Evolutionary conservation across 2,888 invertebrate genomes (phyloP).

Genomic region (Nudaria mundana): DNA sequence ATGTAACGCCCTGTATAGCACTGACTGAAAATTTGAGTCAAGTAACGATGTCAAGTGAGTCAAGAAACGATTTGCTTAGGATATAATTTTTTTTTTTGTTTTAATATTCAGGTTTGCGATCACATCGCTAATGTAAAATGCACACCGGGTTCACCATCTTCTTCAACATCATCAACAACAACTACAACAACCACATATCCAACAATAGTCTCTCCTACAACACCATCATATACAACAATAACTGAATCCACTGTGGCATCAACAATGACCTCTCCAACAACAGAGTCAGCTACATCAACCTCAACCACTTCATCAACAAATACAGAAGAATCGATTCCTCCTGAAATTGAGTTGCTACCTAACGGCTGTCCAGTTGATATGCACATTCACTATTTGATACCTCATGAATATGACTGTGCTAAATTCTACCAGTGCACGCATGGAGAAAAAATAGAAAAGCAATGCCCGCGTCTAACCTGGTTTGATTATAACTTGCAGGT

Average conservation of each 20-base stretch:
- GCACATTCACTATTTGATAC: slow-evolving; percentile 38
- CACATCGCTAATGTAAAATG: slow-evolving; percentile 3
- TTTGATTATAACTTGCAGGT: slow-evolving; percentile 2
- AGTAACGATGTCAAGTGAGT: no score
- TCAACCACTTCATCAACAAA: not conserved
- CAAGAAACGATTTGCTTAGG: no score
- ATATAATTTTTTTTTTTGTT: not conserved
- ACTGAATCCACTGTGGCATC: not conserved
- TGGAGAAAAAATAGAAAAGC: not conserved
- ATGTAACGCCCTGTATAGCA: no score
- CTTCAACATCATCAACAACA: not conserved
- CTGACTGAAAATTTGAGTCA: no score
- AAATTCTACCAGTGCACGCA: slow-evolving; percentile 35
- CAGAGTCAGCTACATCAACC: not conserved
- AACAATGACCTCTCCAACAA: not conserved
- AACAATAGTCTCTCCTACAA: not conserved
- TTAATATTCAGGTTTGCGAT: slow-evolving; percentile 1
- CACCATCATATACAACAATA: not conserved
- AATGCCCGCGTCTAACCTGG: not conserved
- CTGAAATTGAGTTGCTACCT: slow-evolving; percentile 9
- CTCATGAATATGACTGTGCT: slow-evolving; percentile 49
- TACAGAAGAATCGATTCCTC: not conserved
- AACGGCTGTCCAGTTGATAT: slow-evolving; percentile 48
- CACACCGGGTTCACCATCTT: not conserved
- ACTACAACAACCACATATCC: slow-evolving; percentile 1